Conservation (phyloP, 2,797 vertebrate species). For the Lagorchestes hirsutus region DNA sequence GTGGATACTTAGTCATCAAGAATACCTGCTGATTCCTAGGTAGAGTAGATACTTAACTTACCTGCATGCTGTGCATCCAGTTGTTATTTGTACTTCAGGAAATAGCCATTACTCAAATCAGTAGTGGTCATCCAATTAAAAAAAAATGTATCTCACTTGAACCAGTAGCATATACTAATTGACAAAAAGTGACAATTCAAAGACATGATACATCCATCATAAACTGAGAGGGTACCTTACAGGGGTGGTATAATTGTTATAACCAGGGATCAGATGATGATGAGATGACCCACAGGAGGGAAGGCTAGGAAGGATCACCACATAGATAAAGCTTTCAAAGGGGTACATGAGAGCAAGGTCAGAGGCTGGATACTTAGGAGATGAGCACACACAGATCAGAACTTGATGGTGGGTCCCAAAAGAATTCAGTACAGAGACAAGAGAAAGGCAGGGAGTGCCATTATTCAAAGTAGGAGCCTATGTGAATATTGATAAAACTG, state of each 20-base stretch:
- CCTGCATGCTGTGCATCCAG: conserved; percentile 83
- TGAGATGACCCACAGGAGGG: not conserved
- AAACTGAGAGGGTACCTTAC: not conserved
- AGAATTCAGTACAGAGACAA: not conserved
- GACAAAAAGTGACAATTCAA: conserved; percentile 65
- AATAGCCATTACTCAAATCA: conserved; percentile 84
- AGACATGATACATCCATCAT: not conserved
- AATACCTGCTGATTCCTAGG: conserved; percentile 84
- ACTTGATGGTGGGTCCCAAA: not conserved
- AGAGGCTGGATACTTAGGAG: not conserved
- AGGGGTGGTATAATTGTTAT: not conserved
- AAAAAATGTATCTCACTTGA: conserved; percentile 77
- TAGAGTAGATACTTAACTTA: conserved; percentile 84
- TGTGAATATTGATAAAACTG: not conserved
- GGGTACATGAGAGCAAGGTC: not conserved
- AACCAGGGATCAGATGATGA: not conserved
- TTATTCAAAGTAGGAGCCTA: not conserved
- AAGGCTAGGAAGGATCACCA: not conserved
- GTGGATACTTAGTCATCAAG: conserved; percentile 82
- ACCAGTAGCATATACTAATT: conserved; percentile 75
- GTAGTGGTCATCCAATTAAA: conserved; percentile 84
- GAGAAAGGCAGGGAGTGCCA: not conserved
- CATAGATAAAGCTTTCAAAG: not conserved
- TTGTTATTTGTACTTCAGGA: conserved; percentile 85
- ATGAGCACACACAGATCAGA: not conserved